phyloP scores from a whole-genome alignment of 1,140 invertebrate species.

The Ectropis grisescens region DNA sequence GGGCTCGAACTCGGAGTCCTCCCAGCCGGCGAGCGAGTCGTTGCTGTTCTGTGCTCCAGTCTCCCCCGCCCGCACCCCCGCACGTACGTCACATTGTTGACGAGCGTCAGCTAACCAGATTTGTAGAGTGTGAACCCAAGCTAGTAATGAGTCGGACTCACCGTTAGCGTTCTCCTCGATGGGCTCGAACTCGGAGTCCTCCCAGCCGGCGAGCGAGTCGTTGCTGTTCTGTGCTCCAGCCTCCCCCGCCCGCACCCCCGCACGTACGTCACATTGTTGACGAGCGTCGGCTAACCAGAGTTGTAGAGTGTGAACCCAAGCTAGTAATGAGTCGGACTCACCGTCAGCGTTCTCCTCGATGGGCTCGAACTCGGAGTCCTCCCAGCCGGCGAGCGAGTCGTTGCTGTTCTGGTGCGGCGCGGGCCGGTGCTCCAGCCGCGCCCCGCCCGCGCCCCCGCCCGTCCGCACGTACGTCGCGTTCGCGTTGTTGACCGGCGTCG shows the following conservation, averaged over 20 bases:
- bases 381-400: conserved; percentile 76
- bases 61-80: no score
- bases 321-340: no score
- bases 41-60: conserved; percentile 40
- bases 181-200: conserved; percentile 84
- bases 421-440: conserved; percentile 35
- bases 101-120: no score
- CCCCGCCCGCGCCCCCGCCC: not conserved
- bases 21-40: no score
- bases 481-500: conserved; percentile 51
- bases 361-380: conserved; percentile 84
- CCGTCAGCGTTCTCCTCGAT: conserved; percentile 74
- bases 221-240: conserved; percentile 16
- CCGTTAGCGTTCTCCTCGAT: conserved; percentile 74
- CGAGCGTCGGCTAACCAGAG: no score
- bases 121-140: no score
- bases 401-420: conserved; percentile 70
- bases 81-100: conserved; percentile 1
- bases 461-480: conserved; percentile 48
- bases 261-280: conserved; percentile 1
- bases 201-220: conserved; percentile 76
- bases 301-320: no score
- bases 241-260: no score
- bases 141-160: no score
- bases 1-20: no score